These are phyloP conservation scores for Ylistrum balloti DNA, from an alignment of 1,140 invertebrate genomes.

Conservation along the genomic window DNA sequence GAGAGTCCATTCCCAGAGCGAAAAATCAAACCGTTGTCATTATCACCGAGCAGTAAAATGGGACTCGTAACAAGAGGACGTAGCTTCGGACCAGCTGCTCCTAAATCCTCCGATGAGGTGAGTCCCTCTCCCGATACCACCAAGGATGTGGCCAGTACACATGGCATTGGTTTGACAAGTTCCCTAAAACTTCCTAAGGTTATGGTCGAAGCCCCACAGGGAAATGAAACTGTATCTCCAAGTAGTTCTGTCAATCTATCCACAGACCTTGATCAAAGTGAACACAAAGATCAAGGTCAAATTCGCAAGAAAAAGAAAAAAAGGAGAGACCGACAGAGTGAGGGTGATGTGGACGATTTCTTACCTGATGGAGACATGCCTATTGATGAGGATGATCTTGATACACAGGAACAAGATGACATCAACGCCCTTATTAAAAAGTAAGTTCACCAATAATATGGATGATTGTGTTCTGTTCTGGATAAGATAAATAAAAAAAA, in stretches of 20 bases:
- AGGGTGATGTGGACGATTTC: slow-evolving; percentile 31
- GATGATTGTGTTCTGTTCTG: neutral
- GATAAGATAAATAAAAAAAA: neutral
- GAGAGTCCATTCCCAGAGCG: slow-evolving; percentile 63
- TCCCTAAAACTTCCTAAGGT: neutral
- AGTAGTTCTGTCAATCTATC: slow-evolving; percentile 3
- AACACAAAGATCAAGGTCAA: slow-evolving; percentile 38
- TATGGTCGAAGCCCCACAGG: neutral
- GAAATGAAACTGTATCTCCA: neutral
- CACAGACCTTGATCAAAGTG: slow-evolving; percentile 33
- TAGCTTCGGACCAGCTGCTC: slow-evolving; percentile 70
- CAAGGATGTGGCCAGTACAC: neutral
- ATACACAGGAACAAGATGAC: slow-evolving; percentile 69
- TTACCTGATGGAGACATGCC: neutral
- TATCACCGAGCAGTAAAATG: slow-evolving; percentile 67
- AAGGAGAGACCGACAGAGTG: slow-evolving; percentile 1
- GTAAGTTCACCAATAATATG: slow-evolving; percentile 61
- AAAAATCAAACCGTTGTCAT: slow-evolving; percentile 69
- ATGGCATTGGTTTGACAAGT: neutral
- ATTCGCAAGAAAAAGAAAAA: slow-evolving; percentile 5
- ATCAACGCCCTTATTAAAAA: slow-evolving; percentile 72
- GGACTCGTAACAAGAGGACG: slow-evolving; percentile 69
- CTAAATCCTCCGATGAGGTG: slow-evolving; percentile 54
- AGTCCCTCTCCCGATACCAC: neutral
- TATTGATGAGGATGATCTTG: slow-evolving; percentile 50